phyloP scores from a whole-genome alignment of 2,797 vertebrate genomes.

The Synanceia verrucosa region DNA sequence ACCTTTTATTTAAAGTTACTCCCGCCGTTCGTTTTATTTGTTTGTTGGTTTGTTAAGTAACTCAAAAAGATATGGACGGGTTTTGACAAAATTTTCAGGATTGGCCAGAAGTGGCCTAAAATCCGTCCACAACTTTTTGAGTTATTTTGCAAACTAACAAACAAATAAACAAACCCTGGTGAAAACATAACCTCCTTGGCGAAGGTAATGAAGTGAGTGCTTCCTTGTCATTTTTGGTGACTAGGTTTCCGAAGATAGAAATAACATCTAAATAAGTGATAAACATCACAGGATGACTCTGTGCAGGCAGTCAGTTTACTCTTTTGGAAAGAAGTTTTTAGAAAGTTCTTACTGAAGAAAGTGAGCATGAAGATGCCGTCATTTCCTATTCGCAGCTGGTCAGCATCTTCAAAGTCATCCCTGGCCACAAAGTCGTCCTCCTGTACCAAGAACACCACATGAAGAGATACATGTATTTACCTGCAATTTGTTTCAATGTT shows the following conservation, averaged over 20 bases:
- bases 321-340: background rate
- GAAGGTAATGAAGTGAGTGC: too few relatives aligned
- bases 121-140: too few relatives aligned
- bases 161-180: too few relatives aligned
- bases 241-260: background rate
- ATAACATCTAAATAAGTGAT: background rate
- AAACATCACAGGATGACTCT: background rate
- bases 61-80: too few relatives aligned
- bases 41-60: too few relatives aligned
- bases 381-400: conserved; percentile 98
- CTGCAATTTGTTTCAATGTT: background rate
- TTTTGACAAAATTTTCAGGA: too few relatives aligned
- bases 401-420: conserved; percentile 96
- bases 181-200: too few relatives aligned
- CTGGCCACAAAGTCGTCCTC: conserved; percentile 95
- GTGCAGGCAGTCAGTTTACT: background rate
- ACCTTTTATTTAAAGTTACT: too few relatives aligned
- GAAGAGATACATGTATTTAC: background rate
- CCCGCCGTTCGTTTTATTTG: too few relatives aligned
- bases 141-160: too few relatives aligned
- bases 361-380: conserved; percentile 99
- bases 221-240: background rate
- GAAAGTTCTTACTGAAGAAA: conserved; percentile 98
- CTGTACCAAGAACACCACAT: conserved; percentile 68
- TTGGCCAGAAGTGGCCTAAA: too few relatives aligned